phyloP scores from a whole-genome alignment of 2,113 vertebrate species.

The Pluvialis apricaria region DNA sequence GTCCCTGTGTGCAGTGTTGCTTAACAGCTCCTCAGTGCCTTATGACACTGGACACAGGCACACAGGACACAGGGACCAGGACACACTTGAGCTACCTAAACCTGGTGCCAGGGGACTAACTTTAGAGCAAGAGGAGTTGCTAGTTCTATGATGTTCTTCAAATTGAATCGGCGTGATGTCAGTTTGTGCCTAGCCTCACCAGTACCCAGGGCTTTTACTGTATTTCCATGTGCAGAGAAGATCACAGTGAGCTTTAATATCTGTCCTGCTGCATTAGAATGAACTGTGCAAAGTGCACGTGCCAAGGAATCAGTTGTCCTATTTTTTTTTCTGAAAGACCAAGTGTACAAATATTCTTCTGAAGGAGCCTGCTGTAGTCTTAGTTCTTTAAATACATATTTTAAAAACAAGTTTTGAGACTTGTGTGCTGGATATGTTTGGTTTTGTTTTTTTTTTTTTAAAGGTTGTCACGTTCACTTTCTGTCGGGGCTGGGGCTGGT shows the following conservation, averaged over 20 bases:
- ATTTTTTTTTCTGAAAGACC: not conserved
- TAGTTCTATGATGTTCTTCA: not conserved
- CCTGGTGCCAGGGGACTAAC: not conserved
- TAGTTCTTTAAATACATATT: not conserved
- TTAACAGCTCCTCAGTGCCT: not conserved
- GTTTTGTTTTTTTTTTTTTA: not conserved
- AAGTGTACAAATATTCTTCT: not conserved
- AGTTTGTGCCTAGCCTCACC: no score
- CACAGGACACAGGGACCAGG: not conserved
- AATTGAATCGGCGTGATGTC: not conserved
- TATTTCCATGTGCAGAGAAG: not conserved
- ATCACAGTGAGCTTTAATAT: not conserved
- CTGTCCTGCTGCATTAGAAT: not conserved
- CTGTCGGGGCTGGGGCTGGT: accelerated
- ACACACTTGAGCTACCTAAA: not conserved
- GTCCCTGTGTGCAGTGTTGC: not conserved
- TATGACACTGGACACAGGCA: not conserved
- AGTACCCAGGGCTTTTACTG: not conserved
- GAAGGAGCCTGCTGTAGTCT: not conserved
- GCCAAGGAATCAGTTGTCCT: not conserved
- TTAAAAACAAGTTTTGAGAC: not conserved
- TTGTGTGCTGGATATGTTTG: accelerated
- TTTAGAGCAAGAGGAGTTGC: not conserved
- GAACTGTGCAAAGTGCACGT: not conserved
- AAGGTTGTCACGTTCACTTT: not conserved